Conservation (phyloP, 2,888 invertebrate genomes). For the Microctonus aethiopoides region DNA sequence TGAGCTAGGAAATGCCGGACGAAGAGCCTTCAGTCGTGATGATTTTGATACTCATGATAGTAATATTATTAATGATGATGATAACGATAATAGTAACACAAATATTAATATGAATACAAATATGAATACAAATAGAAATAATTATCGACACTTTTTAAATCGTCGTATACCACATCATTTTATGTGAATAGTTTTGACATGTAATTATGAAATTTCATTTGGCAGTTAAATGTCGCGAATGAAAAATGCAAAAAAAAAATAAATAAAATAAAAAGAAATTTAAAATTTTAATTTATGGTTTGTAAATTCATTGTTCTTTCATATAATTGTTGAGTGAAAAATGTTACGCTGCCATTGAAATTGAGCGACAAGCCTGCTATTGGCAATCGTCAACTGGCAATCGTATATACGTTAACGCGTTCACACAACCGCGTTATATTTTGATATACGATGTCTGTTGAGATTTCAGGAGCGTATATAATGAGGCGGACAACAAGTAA, state of each 20-base stretch:
- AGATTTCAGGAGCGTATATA: constrained; percentile 30
- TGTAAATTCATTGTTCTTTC: background rate
- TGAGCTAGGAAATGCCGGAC: background rate
- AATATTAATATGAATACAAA: constrained; percentile 29
- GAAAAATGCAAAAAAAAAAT: background rate
- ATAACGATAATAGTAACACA: constrained; percentile 24
- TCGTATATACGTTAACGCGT: background rate
- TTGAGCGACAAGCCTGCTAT: constrained; percentile 34
- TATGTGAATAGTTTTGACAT: background rate
- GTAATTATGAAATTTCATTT: background rate
- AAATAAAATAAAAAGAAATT: constrained; percentile 1
- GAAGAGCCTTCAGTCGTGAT: background rate
- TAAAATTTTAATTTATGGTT: background rate
- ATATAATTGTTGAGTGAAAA: background rate
- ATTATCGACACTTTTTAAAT: background rate
- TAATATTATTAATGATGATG: constrained; percentile 2
- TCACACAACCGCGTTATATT: constrained; percentile 17
- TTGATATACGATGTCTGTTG: constrained; percentile 39
- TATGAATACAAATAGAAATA: constrained; percentile 12
- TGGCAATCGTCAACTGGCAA: constrained; percentile 19
- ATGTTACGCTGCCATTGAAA: constrained; percentile 14
- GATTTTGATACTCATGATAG: background rate
- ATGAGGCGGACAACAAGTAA: background rate
- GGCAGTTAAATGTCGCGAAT: background rate
- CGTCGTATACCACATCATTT: background rate